phyloP scores from a whole-genome alignment of 53 echinoderm and acorn worm species.

The Patiria pectinifera region DNA sequence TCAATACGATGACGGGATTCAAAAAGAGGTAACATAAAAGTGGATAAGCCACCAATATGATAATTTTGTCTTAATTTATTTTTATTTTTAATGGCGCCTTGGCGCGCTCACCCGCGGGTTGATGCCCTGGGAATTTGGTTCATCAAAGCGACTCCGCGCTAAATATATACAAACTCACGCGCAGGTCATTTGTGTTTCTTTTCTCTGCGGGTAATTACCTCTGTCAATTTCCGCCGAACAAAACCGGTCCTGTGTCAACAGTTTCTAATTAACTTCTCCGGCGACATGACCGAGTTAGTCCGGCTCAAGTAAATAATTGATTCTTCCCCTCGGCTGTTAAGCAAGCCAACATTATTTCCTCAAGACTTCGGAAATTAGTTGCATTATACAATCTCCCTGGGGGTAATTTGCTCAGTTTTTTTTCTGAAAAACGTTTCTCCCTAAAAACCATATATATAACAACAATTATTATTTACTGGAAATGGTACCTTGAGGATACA shows the following conservation, averaged over 20 bases:
- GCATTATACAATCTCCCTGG: too few relatives aligned
- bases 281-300: constrained; percentile 4
- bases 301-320: constrained; percentile 29
- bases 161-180: not conserved
- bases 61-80: not conserved
- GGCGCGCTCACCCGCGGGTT: not conserved
- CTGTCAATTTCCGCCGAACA: constrained; percentile 9
- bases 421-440: too few relatives aligned
- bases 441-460: too few relatives aligned
- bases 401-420: too few relatives aligned
- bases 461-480: too few relatives aligned
- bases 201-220: not conserved
- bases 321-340: not conserved
- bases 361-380: not conserved
- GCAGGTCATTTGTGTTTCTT: not conserved
- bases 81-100: not conserved
- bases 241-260: constrained; percentile 22
- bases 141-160: constrained; percentile 11
- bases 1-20: too few relatives aligned
- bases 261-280: constrained; percentile 38
- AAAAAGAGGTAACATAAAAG: not conserved
- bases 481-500: too few relatives aligned
- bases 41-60: not conserved
- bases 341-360: not conserved
- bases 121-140: constrained; percentile 3